Conservation (phyloP, 53 echinoderm and acorn worm species). For the Zoroaster sp. region DNA sequence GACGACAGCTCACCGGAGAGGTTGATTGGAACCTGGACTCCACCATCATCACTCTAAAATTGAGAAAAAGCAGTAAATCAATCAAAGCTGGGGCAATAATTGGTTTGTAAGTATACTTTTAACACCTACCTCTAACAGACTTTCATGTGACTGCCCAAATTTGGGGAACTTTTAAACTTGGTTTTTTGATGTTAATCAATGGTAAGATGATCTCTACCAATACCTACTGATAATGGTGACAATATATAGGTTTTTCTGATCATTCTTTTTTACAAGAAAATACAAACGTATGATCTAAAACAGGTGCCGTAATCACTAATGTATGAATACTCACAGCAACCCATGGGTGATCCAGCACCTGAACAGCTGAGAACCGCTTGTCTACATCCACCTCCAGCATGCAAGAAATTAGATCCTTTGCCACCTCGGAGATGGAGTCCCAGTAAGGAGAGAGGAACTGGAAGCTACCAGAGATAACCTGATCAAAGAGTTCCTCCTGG, state of each 20-base stretch:
- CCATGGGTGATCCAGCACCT: constrained; percentile 96
- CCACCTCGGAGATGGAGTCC: constrained; percentile 93
- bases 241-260: too few species aligned
- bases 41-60: constrained; percentile 79
- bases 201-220: too few species aligned
- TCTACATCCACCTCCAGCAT: constrained; percentile 89
- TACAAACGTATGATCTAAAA: not conserved
- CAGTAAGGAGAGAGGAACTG: constrained; percentile 87
- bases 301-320: not conserved
- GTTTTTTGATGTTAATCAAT: too few species aligned
- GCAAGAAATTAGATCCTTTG: constrained; percentile 89
- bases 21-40: constrained; percentile 72
- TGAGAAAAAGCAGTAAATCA: not conserved
- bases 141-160: too few species aligned
- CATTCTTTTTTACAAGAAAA: not conserved
- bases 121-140: too few species aligned
- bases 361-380: constrained; percentile 80
- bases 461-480: constrained; percentile 88
- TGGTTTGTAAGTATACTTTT: too few species aligned
- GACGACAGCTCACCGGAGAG: constrained; percentile 74
- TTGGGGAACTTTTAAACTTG: too few species aligned
- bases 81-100: too few species aligned
- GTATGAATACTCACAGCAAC: constrained; percentile 73
- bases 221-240: too few species aligned
- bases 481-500: constrained; percentile 97